These are phyloP conservation scores for Sphaerodactylus townsendi DNA, from an alignment of 2,113 vertebrate genomes.

Conservation along the genomic window DNA sequence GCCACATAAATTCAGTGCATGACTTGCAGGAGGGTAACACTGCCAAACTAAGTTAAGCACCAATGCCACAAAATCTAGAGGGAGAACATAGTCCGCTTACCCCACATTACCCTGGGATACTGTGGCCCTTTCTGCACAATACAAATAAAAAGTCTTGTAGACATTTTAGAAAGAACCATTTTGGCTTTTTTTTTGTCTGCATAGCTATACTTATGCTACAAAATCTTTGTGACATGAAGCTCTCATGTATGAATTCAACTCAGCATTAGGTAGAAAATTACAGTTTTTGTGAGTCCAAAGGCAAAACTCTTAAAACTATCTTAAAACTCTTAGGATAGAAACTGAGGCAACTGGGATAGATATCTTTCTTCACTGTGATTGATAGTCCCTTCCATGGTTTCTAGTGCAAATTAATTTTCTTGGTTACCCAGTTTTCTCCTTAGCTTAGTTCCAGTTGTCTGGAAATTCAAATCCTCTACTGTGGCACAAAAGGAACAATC, in stretches of 20 bases:
- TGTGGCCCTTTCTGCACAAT: too few species aligned
- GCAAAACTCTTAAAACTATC: slow-evolving; percentile 46
- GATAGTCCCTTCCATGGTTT: slow-evolving; percentile 45
- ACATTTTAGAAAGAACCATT: too few species aligned
- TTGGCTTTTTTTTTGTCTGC: too few species aligned
- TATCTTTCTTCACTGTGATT: slow-evolving; percentile 47
- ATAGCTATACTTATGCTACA: too few species aligned
- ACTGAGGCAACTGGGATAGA: slow-evolving; percentile 50
- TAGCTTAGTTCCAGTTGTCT: slow-evolving; percentile 51
- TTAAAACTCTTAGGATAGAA: slow-evolving; percentile 48
- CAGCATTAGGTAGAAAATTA: neutral
- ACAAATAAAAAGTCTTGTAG: too few species aligned
- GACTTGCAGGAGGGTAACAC: too few species aligned
- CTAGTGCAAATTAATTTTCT: slow-evolving; percentile 45
- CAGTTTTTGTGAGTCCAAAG: neutral
- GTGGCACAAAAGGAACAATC: slow-evolving; percentile 49
- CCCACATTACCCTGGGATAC: too few species aligned
- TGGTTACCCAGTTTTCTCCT: slow-evolving; percentile 55
- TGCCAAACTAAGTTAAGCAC: too few species aligned
- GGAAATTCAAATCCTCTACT: slow-evolving; percentile 54
- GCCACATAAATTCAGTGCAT: too few species aligned
- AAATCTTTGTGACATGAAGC: too few species aligned
- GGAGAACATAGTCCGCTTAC: too few species aligned
- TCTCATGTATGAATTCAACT: neutral
- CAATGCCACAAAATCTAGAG: too few species aligned